A percentile compares a stretch with the other conserved stretches of the same genome.
Evolutionary conservation across 2,888 invertebrate species (phyloP).

Genomic region (Fissipunctia ypsillon): DNA sequence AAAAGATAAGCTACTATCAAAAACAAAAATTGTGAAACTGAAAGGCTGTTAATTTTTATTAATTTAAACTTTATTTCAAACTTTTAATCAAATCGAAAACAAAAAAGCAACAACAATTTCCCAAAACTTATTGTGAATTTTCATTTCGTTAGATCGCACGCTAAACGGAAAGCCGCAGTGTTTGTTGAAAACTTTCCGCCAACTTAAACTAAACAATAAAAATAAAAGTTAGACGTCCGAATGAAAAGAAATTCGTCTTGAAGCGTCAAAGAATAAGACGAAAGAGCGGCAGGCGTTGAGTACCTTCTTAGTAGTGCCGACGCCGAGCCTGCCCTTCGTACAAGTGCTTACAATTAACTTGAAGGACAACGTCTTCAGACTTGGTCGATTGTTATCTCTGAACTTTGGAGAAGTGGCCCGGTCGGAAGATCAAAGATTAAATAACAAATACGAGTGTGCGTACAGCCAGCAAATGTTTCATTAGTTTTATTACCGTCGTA

Average conservation of each 20-base stretch:
- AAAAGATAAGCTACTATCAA: neutral
- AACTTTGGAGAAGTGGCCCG: slow-evolving; percentile 71
- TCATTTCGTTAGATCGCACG: slow-evolving; percentile 34
- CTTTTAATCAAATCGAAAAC: slow-evolving; percentile 44
- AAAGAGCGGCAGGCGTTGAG: slow-evolving; percentile 70
- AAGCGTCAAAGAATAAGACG: slow-evolving; percentile 70
- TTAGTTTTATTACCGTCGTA: slow-evolving; percentile 55
- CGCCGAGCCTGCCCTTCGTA: slow-evolving; percentile 70
- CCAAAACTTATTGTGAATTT: slow-evolving; percentile 45
- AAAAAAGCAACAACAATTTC: slow-evolving; percentile 15
- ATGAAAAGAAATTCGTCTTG: slow-evolving; percentile 71
- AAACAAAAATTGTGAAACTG: neutral
- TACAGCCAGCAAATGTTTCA: slow-evolving; percentile 50
- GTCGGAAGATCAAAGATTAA: slow-evolving; percentile 73
- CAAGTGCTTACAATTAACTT: slow-evolving; percentile 77
- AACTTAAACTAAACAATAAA: slow-evolving; percentile 69
- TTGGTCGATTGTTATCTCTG: slow-evolving; percentile 74
- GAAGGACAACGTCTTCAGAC: slow-evolving; percentile 73
- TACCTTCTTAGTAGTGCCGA: slow-evolving; percentile 66
- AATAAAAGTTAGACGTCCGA: slow-evolving; percentile 66
- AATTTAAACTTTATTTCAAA: slow-evolving; percentile 11
- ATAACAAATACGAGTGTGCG: slow-evolving; percentile 64
- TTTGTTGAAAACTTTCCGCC: slow-evolving; percentile 39
- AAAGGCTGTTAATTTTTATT: neutral
- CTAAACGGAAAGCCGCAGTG: slow-evolving; percentile 39